Percentiles rank a stretch among this genome's conserved stretches.
Evolutionary conservation across 2,888 invertebrate species (phyloP).

Genomic region (Volucella bombylans): DNA sequence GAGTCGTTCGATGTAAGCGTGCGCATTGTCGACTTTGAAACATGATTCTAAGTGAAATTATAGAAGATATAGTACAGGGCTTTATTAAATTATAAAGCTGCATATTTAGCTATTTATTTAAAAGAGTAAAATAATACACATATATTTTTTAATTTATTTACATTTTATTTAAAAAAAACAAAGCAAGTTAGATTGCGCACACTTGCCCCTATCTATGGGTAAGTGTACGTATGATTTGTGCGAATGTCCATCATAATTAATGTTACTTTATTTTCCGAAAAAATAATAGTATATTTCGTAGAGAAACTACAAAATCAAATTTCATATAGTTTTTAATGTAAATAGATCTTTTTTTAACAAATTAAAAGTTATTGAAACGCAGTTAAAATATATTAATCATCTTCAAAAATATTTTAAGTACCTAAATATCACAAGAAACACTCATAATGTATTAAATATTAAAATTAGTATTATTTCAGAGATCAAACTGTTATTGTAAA

Average conservation of each 20-base stretch:
- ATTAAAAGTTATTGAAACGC: constrained; percentile 4
- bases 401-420: background rate
- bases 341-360: background rate
- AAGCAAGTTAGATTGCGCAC: no score
- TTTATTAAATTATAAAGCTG: background rate
- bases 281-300: no score
- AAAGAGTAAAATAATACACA: background rate
- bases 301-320: background rate
- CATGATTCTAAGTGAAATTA: background rate
- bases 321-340: background rate
- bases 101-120: background rate
- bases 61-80: background rate
- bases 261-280: background rate
- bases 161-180: no score
- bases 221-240: background rate
- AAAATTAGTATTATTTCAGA: constrained; percentile 4
- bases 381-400: background rate
- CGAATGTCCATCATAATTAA: background rate
- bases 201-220: no score
- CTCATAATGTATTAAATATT: background rate
- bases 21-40: background rate
- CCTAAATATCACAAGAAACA: constrained; percentile 1
- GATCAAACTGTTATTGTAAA: constrained; percentile 14
- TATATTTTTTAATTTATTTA: background rate
- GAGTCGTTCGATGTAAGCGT: no score